phyloP scores from a whole-genome alignment of 2,113 vertebrate genomes.

The Vulpes vulpes region DNA sequence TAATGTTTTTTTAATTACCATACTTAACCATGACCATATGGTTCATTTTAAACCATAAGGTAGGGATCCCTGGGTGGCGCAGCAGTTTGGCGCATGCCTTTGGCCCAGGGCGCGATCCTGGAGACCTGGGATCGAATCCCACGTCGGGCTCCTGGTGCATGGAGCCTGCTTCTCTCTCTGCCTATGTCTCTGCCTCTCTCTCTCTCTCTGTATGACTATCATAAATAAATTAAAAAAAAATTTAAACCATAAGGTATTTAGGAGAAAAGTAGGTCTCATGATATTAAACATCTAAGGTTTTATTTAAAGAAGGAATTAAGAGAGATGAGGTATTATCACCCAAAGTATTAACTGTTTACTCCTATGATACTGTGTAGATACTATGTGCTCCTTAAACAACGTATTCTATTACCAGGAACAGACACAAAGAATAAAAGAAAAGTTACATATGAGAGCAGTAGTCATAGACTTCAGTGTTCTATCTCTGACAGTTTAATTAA shows the following conservation, averaged over 20 bases:
- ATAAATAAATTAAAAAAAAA: too few relatives aligned
- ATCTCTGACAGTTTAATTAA: neutral
- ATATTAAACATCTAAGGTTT: constrained; percentile 19
- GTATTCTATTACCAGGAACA: neutral
- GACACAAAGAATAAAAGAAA: neutral
- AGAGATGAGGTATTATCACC: neutral
- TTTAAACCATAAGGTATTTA: neutral
- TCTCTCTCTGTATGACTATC: too few relatives aligned
- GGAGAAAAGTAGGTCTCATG: neutral
- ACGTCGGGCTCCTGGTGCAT: too few relatives aligned
- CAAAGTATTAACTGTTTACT: neutral
- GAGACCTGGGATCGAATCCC: too few relatives aligned
- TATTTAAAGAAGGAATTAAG: neutral
- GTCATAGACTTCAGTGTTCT: neutral
- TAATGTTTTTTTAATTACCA: neutral
- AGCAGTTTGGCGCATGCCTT: too few relatives aligned
- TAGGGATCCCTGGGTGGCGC: neutral
- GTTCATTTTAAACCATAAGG: neutral
- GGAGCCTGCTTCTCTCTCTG: too few relatives aligned
- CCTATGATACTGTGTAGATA: neutral
- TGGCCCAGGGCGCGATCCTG: too few relatives aligned
- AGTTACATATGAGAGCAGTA: neutral
- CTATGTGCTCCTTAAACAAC: neutral
- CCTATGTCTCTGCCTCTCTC: too few relatives aligned
- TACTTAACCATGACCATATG: neutral